phyloP scores from a whole-genome alignment of 2,113 vertebrate genomes.

The Numenius arquata region DNA sequence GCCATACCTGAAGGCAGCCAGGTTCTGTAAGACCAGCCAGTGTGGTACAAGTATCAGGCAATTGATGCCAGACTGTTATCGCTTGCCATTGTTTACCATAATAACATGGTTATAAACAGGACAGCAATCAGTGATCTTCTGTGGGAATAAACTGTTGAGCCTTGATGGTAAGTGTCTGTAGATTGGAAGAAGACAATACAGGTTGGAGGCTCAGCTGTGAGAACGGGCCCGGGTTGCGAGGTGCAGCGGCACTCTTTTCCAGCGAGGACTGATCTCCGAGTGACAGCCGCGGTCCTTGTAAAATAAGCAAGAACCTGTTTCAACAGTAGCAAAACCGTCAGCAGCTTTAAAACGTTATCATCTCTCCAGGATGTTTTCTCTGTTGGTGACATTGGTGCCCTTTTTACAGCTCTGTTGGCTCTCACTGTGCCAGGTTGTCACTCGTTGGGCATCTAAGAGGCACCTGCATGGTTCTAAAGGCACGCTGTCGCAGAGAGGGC shows the following conservation, averaged over 20 bases:
- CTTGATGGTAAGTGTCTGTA: rapidly evolving
- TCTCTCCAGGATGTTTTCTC: background rate
- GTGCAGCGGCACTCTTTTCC: background rate
- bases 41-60: background rate
- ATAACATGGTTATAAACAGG: background rate
- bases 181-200: background rate
- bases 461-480: background rate
- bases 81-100: background rate
- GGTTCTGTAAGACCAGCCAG: background rate
- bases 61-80: background rate
- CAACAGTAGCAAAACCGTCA: background rate
- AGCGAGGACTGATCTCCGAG: rapidly evolving
- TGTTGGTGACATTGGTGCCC: background rate
- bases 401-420: background rate
- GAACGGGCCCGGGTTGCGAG: background rate
- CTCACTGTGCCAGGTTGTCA: background rate
- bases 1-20: background rate
- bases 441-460: background rate
- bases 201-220: background rate
- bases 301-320: background rate
- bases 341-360: background rate
- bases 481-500: background rate
- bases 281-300: background rate
- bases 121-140: background rate
- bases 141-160: background rate